phyloP scores from a whole-genome alignment of 2,797 vertebrate species.

The Rousettus madagascariensis region DNA sequence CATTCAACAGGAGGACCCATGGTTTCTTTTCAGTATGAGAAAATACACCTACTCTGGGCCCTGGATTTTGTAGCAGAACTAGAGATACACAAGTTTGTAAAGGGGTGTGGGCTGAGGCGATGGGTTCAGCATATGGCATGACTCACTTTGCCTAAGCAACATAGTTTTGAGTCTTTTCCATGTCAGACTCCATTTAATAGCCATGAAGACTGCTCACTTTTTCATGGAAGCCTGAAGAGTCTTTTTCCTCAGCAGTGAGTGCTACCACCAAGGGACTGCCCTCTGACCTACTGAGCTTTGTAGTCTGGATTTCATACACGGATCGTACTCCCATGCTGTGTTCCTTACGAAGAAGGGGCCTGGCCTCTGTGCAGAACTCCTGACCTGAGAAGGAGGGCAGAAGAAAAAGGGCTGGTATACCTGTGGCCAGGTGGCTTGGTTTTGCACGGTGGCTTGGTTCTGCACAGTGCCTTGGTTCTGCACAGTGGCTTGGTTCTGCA shows the following conservation, averaged over 20 bases:
- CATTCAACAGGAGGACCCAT: not conserved
- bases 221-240: not conserved
- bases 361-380: not conserved
- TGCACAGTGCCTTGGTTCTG: accelerated
- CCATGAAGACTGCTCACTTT: not conserved
- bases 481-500: not conserved
- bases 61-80: not conserved
- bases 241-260: not conserved
- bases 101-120: not conserved
- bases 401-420: not conserved
- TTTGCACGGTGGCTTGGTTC: not conserved
- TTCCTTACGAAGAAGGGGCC: not conserved
- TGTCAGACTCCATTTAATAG: not conserved
- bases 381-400: not conserved
- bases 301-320: not conserved
- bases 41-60: not conserved
- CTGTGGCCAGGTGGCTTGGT: not conserved
- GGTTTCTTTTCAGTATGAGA: not conserved
- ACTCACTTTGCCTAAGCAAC: not conserved
- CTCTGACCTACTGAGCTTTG: not conserved
- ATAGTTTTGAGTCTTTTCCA: not conserved
- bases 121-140: not conserved
- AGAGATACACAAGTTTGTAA: not conserved
- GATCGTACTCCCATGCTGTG: not conserved
- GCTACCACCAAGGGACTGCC: not conserved